Conservation (phyloP, 2,888 invertebrate species). For the Agriopis marginaria region DNA sequence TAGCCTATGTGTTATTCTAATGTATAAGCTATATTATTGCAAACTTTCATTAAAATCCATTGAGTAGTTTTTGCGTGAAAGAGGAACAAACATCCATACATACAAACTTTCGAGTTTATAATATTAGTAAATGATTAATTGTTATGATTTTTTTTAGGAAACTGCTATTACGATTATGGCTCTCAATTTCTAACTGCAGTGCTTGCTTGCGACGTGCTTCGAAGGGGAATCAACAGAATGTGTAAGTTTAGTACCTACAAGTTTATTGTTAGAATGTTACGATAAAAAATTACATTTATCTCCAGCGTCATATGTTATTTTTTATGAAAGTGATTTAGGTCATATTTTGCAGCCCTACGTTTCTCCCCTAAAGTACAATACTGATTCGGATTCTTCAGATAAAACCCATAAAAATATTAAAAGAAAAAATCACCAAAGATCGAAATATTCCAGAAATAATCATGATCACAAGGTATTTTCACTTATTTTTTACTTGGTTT, state of each 20-base stretch:
- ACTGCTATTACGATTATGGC: slow-evolving; percentile 77
- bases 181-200: slow-evolving; percentile 76
- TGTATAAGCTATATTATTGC: too few relatives aligned
- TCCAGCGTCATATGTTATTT: slow-evolving; percentile 7
- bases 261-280: neutral
- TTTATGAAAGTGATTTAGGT: slow-evolving; percentile 66
- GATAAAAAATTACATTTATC: neutral
- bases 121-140: slow-evolving; percentile 10
- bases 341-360: slow-evolving; percentile 83
- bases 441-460: slow-evolving; percentile 53
- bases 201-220: slow-evolving; percentile 74
- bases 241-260: slow-evolving; percentile 67
- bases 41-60: too few relatives aligned
- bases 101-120: too few relatives aligned
- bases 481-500: too few relatives aligned
- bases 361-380: slow-evolving; percentile 75
- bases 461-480: slow-evolving; percentile 48
- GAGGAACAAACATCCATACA: too few relatives aligned
- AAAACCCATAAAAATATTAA: slow-evolving; percentile 50
- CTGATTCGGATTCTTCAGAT: slow-evolving; percentile 54
- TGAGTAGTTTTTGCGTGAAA: too few relatives aligned
- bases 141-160: slow-evolving; percentile 59
- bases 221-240: slow-evolving; percentile 71
- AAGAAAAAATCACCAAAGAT: slow-evolving; percentile 52
- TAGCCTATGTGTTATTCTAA: too few relatives aligned